Evolutionary conservation across 53 echinoderm and acorn worm genomes (phyloP), one percentile per base, ranked within the genome.

Genomic region (Crossaster papposus): DNA sequence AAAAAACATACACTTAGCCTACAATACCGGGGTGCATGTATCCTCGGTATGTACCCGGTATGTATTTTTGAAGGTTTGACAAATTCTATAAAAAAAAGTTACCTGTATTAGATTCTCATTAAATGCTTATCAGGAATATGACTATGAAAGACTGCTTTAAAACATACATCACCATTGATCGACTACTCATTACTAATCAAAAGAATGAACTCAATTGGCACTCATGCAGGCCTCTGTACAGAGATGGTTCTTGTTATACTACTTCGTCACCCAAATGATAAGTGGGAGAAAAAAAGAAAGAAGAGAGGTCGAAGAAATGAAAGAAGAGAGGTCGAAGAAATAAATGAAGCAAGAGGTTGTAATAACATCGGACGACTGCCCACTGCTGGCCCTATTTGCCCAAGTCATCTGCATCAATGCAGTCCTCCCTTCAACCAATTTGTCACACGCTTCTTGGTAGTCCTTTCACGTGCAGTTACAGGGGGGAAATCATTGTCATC

Each of bases 331-430:
- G 18, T 54, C 2, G 54, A 58, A 62, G 44, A 44, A 44, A 44
- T 54, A 81, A 54, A 81, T 81, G 54, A 81, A 81, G 58, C 55
- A 54, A 54, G 30, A 33, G 79, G 22, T 29, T 81, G 81, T 63
- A 81, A 81, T 81, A 55, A 81, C 28, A 20, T 2, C 63, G 63
- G 81, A 62, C 63, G 52, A 58, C 62, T 81, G 81, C 31, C 62
- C 81, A 81, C 81, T 22, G 81, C 26, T 28, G 26, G 53, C 51
- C 53, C 53, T 54, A 15, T 53, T 9, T 30, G 54, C 30, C 8
- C 28, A 51, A 79, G 51, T 79, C 51, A 28, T 36, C 34, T 81
- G 81, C 81, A 30, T 81, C 58, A 81, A 81, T 63, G 81, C 32
- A 81, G 81, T 81, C 81, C 62, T 81, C 58, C 64, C 81, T 14